These are phyloP conservation scores for Perognathus longimembris DNA, from an alignment of 2,113 vertebrate species.

Conservation along the genomic window DNA sequence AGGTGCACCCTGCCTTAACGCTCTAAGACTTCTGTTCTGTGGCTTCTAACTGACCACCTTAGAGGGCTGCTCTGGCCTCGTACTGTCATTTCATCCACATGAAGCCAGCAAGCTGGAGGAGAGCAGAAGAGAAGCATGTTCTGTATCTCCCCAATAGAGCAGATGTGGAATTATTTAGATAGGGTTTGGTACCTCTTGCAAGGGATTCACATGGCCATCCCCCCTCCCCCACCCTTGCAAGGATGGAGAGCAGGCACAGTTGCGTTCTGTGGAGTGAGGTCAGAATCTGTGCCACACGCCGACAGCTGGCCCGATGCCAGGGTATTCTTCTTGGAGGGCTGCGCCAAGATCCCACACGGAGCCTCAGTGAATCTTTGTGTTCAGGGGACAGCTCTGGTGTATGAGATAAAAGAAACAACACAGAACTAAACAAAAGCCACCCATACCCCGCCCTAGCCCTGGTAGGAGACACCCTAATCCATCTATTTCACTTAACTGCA, in stretches of 20 bases:
- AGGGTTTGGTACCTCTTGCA: neutral
- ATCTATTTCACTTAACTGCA: slow-evolving; percentile 20
- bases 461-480: slow-evolving; percentile 3
- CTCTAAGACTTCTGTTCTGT: neutral
- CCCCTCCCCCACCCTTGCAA: no score
- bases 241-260: neutral
- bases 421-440: neutral
- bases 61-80: neutral
- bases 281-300: neutral
- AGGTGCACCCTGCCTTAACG: no score
- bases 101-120: neutral
- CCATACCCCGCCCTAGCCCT: neutral
- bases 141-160: no score
- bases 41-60: neutral
- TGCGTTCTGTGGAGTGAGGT: rapidly evolving
- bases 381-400: neutral
- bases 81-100: neutral
- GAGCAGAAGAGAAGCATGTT: neutral
- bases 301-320: neutral
- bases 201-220: neutral
- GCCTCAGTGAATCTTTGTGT: neutral
- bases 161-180: no score
- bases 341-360: neutral
- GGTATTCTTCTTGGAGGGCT: neutral
- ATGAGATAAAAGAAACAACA: neutral